These are phyloP conservation scores for Drosophila ironensis DNA, from an alignment of 1,140 invertebrate genomes.

Conservation along the genomic window DNA sequence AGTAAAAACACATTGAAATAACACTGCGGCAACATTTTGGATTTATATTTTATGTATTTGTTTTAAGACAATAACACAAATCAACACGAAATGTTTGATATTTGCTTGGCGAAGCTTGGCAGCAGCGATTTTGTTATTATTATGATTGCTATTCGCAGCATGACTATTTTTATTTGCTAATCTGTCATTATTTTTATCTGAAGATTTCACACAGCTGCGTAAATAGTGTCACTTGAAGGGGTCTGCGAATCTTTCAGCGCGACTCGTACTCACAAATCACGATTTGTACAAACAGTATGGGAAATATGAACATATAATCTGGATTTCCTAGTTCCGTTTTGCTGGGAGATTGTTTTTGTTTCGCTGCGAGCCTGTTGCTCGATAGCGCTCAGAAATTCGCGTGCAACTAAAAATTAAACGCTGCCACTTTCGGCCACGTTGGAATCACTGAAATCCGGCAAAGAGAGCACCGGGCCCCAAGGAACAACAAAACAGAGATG, in stretches of 20 bases:
- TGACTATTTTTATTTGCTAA: conserved; percentile 32
- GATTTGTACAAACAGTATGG: conserved; percentile 74
- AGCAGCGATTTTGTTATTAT: conserved; percentile 16
- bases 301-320: conserved; percentile 78
- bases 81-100: conserved; percentile 33
- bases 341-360: conserved; percentile 35
- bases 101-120: conserved; percentile 30
- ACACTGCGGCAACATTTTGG: conserved; percentile 39
- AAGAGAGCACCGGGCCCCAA: conserved; percentile 30
- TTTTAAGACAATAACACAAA: conserved; percentile 34
- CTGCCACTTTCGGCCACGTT: conserved; percentile 75
- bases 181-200: conserved; percentile 44
- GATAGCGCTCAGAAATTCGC: conserved; percentile 72
- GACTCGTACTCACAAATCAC: conserved; percentile 76
- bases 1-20: conserved; percentile 40
- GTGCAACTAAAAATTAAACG: conserved; percentile 78
- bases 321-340: conserved; percentile 47
- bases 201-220: conserved; percentile 38
- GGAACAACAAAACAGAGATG: conserved; percentile 40
- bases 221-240: conserved; percentile 16
- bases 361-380: conserved; percentile 51
- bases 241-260: conserved; percentile 33
- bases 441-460: conserved; percentile 24
- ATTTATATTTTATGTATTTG: background rate
- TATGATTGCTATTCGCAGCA: conserved; percentile 26